phyloP scores from a whole-genome alignment of 2,888 invertebrate genomes.

The Vandiemenella viatica region DNA sequence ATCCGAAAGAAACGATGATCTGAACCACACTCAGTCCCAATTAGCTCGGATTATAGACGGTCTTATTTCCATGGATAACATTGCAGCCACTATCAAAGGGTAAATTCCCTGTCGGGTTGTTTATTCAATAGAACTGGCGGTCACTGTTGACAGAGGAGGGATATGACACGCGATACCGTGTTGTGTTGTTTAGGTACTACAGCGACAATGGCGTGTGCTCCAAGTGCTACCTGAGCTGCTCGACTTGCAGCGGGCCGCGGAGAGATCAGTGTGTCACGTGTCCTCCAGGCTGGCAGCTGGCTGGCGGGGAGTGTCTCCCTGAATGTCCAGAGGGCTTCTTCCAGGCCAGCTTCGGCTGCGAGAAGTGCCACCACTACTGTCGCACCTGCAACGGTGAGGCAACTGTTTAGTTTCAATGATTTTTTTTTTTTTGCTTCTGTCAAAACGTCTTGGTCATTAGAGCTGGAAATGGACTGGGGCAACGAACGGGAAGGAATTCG shows the following conservation, averaged over 20 bases:
- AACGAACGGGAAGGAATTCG: no score
- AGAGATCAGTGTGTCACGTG: constrained; percentile 22
- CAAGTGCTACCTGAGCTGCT: constrained; percentile 20
- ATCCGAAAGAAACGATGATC: no score
- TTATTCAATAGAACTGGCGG: no score
- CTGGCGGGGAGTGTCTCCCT: constrained; percentile 18
- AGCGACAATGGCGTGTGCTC: constrained; percentile 22
- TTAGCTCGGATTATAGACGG: no score
- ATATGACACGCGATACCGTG: no score
- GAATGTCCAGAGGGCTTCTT: constrained; percentile 22
- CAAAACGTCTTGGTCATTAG: not conserved
- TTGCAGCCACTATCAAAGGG: no score
- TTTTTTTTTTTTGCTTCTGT: not conserved
- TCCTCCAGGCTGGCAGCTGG: constrained; percentile 17
- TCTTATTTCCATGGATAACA: no score
- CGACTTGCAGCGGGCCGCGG: constrained; percentile 21
- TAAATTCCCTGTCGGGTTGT: no score
- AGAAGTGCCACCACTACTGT: constrained; percentile 24
- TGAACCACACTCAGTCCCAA: no score
- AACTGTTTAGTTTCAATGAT: not conserved
- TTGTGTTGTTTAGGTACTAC: constrained; percentile 21
- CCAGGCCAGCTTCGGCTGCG: constrained; percentile 20
- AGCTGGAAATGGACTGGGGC: no score
- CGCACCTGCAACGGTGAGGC: constrained; percentile 23
- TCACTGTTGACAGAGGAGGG: no score